Conservation (phyloP, 2,113 vertebrate species). For the Pseudorectes ferrugineus region DNA sequence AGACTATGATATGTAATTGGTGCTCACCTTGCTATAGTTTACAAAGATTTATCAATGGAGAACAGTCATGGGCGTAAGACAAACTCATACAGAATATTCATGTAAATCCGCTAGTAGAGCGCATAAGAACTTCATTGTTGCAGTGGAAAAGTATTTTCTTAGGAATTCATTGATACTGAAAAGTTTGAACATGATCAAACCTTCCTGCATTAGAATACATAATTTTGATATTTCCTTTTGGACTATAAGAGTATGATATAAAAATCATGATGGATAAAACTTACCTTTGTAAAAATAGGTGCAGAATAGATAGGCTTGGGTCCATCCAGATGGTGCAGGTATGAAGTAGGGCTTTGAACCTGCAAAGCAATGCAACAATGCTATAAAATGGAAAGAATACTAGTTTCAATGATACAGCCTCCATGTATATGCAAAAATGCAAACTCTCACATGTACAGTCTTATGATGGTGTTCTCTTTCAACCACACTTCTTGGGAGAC, state of each 20-base stretch:
- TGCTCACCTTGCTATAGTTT: neutral
- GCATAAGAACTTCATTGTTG: neutral
- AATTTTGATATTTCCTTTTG: neutral
- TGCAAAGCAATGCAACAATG: conserved; percentile 57
- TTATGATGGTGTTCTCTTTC: neutral
- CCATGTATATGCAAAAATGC: neutral
- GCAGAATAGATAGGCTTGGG: conserved; percentile 58
- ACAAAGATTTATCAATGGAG: neutral
- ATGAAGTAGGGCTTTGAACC: conserved; percentile 86
- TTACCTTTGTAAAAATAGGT: conserved; percentile 90
- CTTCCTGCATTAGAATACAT: neutral
- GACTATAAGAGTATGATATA: neutral
- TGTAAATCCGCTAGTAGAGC: neutral
- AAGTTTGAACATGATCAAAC: neutral
- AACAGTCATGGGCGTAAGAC: neutral
- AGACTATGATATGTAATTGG: neutral
- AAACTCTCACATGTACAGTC: neutral
- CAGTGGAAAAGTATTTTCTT: neutral
- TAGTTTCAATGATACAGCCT: neutral
- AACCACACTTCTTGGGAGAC: neutral
- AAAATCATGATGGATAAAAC: conserved; percentile 12
- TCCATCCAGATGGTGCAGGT: conserved; percentile 74
- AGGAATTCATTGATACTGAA: neutral
- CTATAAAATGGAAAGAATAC: neutral
- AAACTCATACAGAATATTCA: neutral